Base-by-base conservation (phyloP, 2,113 vertebrate species). In the Dolichotis patagonum region DNA sequence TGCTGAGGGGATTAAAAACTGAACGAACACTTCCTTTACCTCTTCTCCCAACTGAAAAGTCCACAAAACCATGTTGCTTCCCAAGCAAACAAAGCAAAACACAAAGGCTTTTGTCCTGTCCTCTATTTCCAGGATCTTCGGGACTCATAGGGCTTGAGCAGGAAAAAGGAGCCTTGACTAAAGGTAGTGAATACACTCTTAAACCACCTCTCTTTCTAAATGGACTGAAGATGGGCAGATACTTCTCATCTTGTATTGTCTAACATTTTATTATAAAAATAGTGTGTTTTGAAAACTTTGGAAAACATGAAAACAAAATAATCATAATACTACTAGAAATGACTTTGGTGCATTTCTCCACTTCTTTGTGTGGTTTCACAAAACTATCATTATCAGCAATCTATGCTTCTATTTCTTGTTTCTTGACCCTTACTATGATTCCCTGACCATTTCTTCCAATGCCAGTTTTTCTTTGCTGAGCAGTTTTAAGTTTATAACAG, bases 21-120 rank as follows among this genome's bases (percentile, higher is more conserved):
- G 69, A 69, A 97, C 81, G 73, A 96, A 88, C 58, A 56, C 28
- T 81, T 95, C 96, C 69, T 93, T 96, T 84, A 69, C 81, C 92
- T 91, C 58, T 3, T 95, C 54, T 90, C 43, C 54, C 49, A 46
- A 38, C 19, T 41, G 60, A 92, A 49, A 62, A 90, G 81, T 54
- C 60, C 81, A 73, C 81, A 92, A 71, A 84, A 19, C 49, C 58
- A 28, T 9, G 26, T 11, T 32, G 65, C 49, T 86, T 80, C 62
- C 49, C 46, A 38, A n/a, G 60, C 58, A 92, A 83, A 80, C 20
- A 58, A 52, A 91, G 67, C 46, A n/a, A 62, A 43, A 30, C 30
- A n/a, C 56, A 58, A 85, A 78, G 52, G 8, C 16, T 0, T 6
- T 67, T 16, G 3, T n/a, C n/a, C 26, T 43, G 22, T 3, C 38